Evolutionary conservation across 2,113 vertebrate species (phyloP), one percentile per base, ranked within the genome.

Genomic region (Crotalus viridis): DNA sequence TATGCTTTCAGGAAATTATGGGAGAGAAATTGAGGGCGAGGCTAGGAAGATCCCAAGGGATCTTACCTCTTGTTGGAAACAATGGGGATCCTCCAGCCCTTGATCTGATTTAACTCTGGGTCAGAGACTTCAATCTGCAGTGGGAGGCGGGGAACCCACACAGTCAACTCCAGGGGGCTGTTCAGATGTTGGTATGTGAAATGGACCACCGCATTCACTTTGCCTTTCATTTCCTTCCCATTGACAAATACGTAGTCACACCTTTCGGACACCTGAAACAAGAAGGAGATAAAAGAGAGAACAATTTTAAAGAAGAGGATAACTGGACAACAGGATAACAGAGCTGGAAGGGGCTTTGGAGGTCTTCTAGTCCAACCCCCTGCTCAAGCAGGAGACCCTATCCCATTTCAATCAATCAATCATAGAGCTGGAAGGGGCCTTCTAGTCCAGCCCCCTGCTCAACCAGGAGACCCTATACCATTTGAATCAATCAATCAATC

Each of bases 231-330:
- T 96, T 99, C 99, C 91, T 98, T 99, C 94, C 99, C 99, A 3
- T 99, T 99, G 97, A 99, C 98, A 51, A 99, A 99, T 94, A 99
- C 98, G 7, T 98, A 98, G 97, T 99, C 98, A 24, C 99, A 99
- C 89, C 98, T 97, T 97, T 99, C 98, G 0, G 99, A 99, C 94
- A 99, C 99, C 99, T 99, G 0, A 85, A 95, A 88, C 85, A 52
- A 94, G 19, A 64, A 74, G 64, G 74, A 17, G 54, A 22, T 22
- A 12, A 2, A 19, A 17, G 51, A 61, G 21, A 15, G 43, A 64
- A 89, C 22, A 89, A 52, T 19, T 51, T 19, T 26, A 51, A 89
- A 90, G 86, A 89, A 91, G 5, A 90, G 28, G 15, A n/a, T 69
- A 69, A n/a, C 13, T 2, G 28, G 12, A 33, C n/a, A 33, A 69